phyloP scores from a whole-genome alignment of 2,113 vertebrate species.

The Vulpes ferrilata region DNA sequence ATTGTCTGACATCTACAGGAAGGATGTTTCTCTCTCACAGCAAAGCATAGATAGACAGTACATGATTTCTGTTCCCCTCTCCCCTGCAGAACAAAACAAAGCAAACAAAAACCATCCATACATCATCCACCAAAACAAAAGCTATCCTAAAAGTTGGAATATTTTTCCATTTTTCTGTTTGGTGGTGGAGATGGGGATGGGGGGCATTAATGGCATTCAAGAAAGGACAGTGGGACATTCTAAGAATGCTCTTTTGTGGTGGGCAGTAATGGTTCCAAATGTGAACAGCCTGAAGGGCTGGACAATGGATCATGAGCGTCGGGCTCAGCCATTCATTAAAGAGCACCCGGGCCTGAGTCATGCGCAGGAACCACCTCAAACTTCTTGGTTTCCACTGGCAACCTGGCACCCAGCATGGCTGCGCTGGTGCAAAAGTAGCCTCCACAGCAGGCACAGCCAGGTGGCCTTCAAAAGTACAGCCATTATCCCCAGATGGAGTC shows the following conservation, averaged over 20 bases:
- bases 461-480: background rate
- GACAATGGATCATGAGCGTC: background rate
- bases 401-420: background rate
- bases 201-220: background rate
- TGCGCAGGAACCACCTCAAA: background rate
- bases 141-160: background rate
- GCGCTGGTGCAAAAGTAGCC: background rate
- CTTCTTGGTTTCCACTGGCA: constrained; percentile 26
- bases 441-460: background rate
- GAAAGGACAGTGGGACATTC: background rate
- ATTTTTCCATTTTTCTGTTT: background rate
- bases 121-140: background rate
- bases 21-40: background rate
- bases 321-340: background rate
- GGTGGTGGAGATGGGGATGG: too few relatives aligned
- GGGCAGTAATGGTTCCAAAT: background rate
- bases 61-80: background rate
- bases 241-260: background rate
- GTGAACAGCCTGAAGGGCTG: background rate
- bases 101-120: background rate
- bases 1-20: background rate
- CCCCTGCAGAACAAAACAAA: background rate
- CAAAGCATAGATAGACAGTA: background rate
- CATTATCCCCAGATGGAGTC: background rate
- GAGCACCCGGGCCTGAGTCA: background rate